Evolutionary conservation across 1,140 invertebrate species (phyloP).

Genomic region (Scaptodrosophila lebanonensis): DNA sequence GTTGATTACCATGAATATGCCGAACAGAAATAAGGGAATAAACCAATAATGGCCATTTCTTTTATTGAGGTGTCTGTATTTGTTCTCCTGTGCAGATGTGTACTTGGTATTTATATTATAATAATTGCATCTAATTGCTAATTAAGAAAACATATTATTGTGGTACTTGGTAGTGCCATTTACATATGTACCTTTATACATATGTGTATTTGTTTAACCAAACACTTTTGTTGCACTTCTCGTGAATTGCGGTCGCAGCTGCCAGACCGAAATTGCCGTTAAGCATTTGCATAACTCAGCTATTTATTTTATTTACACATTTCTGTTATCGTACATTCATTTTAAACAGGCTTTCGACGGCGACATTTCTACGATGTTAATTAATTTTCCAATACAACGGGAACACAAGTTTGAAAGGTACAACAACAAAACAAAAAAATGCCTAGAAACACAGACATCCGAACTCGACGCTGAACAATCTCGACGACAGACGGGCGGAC

Average conservation of each 20-base stretch:
- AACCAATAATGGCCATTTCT: too few relatives aligned
- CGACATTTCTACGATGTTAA: conserved; percentile 22
- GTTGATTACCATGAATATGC: too few relatives aligned
- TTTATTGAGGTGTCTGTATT: too few relatives aligned
- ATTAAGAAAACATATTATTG: conserved; percentile 53
- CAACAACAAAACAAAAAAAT: too few relatives aligned
- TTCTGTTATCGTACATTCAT: conserved; percentile 45
- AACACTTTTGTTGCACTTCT: conserved; percentile 32
- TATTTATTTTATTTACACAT: conserved; percentile 47
- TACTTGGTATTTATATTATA: too few relatives aligned
- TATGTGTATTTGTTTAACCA: too few relatives aligned
- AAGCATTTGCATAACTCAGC: conserved; percentile 41
- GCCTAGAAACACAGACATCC: too few relatives aligned
- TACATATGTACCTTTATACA: conserved; percentile 35
- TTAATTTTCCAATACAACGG: conserved; percentile 14
- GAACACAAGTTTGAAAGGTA: too few relatives aligned
- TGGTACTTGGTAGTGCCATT: conserved; percentile 32
- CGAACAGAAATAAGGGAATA: too few relatives aligned
- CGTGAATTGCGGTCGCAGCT: conserved; percentile 33
- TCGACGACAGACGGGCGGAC: too few relatives aligned
- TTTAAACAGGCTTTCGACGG: conserved; percentile 34
- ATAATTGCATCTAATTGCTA: conserved; percentile 37
- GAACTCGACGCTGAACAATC: too few relatives aligned
- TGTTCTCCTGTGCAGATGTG: too few relatives aligned
- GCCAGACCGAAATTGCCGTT: conserved; percentile 6